Conservation (phyloP, 2,797 vertebrate genomes). For the Loris lydekkerianus region DNA sequence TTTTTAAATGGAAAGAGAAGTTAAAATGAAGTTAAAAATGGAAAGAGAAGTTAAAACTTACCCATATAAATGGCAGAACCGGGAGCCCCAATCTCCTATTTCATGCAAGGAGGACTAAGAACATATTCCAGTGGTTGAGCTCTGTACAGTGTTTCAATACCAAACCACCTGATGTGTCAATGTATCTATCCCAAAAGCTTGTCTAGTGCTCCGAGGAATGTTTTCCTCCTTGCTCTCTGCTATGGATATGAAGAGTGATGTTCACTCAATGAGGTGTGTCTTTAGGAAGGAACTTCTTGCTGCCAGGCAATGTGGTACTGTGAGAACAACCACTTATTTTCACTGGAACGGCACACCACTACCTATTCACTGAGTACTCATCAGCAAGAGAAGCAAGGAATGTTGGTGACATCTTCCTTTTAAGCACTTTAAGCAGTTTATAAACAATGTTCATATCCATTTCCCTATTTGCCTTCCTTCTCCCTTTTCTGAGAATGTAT, state of each 20-base stretch:
- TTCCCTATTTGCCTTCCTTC: background rate
- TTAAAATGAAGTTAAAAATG: too few species aligned
- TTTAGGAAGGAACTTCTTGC: background rate
- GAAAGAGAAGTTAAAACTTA: too few species aligned
- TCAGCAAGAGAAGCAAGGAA: background rate
- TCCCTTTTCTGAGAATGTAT: background rate
- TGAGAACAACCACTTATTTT: conserved; percentile 12
- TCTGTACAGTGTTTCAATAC: background rate
- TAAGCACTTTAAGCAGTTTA: background rate
- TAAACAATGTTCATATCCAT: background rate
- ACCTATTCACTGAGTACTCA: conserved; percentile 21
- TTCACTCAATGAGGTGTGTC: background rate
- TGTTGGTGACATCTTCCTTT: background rate
- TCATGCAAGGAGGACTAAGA: conserved; percentile 15
- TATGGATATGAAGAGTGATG: background rate
- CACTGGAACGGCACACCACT: background rate
- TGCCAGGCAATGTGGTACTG: background rate
- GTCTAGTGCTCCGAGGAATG: background rate
- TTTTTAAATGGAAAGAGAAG: conserved; percentile 34
- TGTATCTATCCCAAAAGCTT: background rate
- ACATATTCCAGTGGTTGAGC: background rate
- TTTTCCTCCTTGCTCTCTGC: background rate
- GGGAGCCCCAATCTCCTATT: background rate
- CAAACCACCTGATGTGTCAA: background rate
- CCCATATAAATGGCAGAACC: background rate